Conservation (phyloP, 2,888 invertebrate genomes). For the Protodeltote pygarga region DNA sequence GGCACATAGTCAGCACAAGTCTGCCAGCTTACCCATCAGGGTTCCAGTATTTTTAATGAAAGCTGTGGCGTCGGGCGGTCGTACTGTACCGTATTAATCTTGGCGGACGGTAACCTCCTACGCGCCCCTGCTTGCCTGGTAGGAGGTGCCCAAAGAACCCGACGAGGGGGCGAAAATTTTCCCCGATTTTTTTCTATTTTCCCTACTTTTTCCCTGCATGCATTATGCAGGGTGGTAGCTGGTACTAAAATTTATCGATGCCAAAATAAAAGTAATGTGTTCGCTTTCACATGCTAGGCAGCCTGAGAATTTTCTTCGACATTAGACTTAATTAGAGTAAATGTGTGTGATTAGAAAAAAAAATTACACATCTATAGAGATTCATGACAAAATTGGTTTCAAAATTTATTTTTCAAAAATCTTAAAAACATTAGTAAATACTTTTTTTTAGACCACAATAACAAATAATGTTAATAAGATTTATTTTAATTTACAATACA, state of each 20-base stretch:
- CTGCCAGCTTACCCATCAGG: constrained; percentile 64
- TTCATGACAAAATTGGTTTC: too few species aligned
- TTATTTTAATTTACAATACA: too few species aligned
- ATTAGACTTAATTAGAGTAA: constrained; percentile 36
- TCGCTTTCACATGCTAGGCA: constrained; percentile 41
- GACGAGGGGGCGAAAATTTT: constrained; percentile 70
- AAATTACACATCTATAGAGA: background rate
- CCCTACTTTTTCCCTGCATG: constrained; percentile 73
- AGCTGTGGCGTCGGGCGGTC: constrained; percentile 80
- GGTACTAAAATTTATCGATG: constrained; percentile 75
- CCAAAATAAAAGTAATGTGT: constrained; percentile 74
- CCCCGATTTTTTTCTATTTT: constrained; percentile 75
- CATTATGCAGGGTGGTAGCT: constrained; percentile 78
- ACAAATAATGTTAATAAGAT: too few species aligned
- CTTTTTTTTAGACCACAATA: too few species aligned
- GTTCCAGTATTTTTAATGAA: constrained; percentile 81
- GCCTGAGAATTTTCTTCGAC: constrained; percentile 32
- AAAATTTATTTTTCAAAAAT: too few species aligned
- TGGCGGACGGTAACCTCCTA: constrained; percentile 74
- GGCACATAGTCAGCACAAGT: constrained; percentile 46
- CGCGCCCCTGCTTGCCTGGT: constrained; percentile 77
- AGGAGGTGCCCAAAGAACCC: constrained; percentile 77
- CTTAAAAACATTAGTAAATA: too few species aligned
- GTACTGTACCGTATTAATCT: constrained; percentile 83
- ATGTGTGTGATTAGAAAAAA: constrained; percentile 17